phyloP scores from a whole-genome alignment of 2,113 vertebrate species.

The Pelecanus crispus region DNA sequence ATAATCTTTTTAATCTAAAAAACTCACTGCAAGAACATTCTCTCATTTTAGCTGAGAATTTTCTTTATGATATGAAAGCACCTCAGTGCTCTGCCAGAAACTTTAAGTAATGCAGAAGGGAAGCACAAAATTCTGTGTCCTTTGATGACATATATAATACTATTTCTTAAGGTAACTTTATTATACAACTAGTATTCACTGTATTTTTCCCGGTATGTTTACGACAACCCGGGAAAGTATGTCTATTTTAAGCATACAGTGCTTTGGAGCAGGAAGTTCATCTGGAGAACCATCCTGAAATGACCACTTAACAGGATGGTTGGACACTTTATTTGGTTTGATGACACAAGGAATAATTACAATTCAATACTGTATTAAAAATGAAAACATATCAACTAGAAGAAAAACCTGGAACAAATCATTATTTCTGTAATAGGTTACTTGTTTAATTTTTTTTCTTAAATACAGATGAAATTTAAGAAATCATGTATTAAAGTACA shows the following conservation, averaged over 20 bases:
- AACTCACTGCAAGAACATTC: background rate
- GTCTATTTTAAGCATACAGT: background rate
- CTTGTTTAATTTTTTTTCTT: background rate
- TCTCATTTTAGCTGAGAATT: background rate
- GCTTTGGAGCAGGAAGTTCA: background rate
- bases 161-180: background rate
- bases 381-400: background rate
- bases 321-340: background rate
- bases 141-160: background rate
- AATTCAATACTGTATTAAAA: background rate
- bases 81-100: background rate
- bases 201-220: background rate
- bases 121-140: background rate
- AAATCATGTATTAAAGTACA: background rate
- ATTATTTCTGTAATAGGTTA: background rate
- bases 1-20: background rate
- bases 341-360: background rate
- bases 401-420: background rate
- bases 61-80: background rate
- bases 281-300: background rate
- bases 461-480: background rate
- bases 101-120: background rate
- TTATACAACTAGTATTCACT: background rate
- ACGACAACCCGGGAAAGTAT: background rate
- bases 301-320: background rate